Percentiles rank a stretch among this genome's conserved stretches.
Evolutionary conservation across 2,113 vertebrate genomes (phyloP).

Genomic region (Nansenia antarctica): DNA sequence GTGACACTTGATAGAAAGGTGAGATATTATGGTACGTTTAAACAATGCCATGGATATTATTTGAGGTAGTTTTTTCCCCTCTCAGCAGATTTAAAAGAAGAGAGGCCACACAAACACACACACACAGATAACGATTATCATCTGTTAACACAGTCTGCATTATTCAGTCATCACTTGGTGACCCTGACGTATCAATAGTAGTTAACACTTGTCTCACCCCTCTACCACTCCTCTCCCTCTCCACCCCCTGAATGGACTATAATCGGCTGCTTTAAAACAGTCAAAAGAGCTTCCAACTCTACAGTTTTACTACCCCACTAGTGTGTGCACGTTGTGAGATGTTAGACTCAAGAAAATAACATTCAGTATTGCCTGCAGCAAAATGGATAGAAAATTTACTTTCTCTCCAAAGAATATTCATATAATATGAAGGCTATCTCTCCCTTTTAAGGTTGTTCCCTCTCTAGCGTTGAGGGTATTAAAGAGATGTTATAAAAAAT

Average conservation of each 20-base stretch:
- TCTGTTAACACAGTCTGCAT: neutral
- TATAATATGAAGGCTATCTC: neutral
- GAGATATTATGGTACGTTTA: neutral
- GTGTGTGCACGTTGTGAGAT: slow-evolving; percentile 7
- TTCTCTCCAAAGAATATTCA: neutral
- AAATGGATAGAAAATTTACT: neutral
- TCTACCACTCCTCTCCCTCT: too few species aligned
- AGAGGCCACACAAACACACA: neutral
- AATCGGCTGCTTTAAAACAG: neutral
- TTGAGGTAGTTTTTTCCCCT: neutral
- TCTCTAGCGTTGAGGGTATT: too few species aligned
- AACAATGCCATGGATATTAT: neutral
- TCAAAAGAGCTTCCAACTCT: neutral
- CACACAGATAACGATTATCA: neutral
- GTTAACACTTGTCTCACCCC: neutral
- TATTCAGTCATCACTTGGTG: neutral
- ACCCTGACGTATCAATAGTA: neutral
- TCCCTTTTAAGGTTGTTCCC: too few species aligned
- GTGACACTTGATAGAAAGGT: neutral
- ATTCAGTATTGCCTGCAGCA: neutral
- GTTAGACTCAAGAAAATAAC: neutral
- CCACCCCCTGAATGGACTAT: neutral
- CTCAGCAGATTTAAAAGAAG: neutral
- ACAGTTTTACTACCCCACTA: neutral
- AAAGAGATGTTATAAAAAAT: neutral